Conservation (phyloP, 2,888 invertebrate genomes). For the Epinotia nisella region DNA sequence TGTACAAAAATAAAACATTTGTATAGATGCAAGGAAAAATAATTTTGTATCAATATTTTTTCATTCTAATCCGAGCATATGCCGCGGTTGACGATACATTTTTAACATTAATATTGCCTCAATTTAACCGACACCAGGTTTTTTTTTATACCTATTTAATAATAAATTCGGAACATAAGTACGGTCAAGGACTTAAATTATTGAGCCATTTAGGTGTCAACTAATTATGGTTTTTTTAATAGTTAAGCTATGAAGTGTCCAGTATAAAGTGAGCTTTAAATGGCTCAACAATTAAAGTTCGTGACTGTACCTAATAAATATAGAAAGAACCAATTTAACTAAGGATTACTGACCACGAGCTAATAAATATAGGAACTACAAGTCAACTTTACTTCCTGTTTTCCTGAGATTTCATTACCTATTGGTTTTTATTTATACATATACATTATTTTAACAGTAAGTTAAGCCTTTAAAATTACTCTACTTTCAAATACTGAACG, state of each 20-base stretch:
- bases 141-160: no score
- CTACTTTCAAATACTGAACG: background rate
- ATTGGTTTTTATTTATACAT: background rate
- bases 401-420: background rate
- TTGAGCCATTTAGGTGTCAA: no score
- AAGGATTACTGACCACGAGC: background rate
- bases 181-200: no score
- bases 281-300: no score
- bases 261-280: no score
- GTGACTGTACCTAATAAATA: no score
- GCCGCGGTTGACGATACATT: no score
- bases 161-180: background rate
- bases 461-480: background rate
- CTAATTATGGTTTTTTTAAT: no score
- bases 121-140: no score
- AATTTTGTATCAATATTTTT: background rate
- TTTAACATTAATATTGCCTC: no score
- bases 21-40: slow-evolving; percentile 16
- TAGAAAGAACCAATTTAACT: background rate
- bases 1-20: slow-evolving; percentile 5
- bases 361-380: background rate
- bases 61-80: background rate
- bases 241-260: no score
- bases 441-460: background rate
- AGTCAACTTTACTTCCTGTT: background rate